Evolutionary conservation across 37 sponge, comb jelly and placozoan species (phyloP).

Genomic region (Petrosia ficiformis): DNA sequence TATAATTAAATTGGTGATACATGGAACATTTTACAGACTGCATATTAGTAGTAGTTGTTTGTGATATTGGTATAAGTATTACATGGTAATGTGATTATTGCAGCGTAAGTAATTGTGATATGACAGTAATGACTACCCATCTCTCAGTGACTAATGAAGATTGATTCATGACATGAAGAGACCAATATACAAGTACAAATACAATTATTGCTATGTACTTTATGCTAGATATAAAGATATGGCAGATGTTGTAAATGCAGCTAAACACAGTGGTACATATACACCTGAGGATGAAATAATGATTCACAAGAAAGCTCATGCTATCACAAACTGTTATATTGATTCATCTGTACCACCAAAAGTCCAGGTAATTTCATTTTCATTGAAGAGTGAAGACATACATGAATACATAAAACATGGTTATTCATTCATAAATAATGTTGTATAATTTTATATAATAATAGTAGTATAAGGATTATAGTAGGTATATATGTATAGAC

Average conservation of each 20-base stretch:
- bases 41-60: too few species aligned
- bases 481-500: neutral
- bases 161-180: neutral
- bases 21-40: too few species aligned
- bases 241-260: constrained; percentile 44
- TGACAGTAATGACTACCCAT: too few species aligned
- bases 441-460: neutral
- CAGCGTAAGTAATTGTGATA: too few species aligned
- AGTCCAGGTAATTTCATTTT: constrained; percentile 47
- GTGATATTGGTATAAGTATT: too few species aligned
- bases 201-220: neutral
- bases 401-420: too few species aligned
- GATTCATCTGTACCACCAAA: constrained; percentile 76
- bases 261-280: constrained; percentile 26
- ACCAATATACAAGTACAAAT: neutral
- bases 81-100: too few species aligned
- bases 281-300: constrained; percentile 68
- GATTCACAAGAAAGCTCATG: constrained; percentile 83
- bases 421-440: neutral
- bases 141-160: too few species aligned
- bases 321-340: constrained; percentile 86
- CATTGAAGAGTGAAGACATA: too few species aligned
- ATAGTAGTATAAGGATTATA: neutral
- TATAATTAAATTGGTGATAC: too few species aligned
- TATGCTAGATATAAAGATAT: constrained; percentile 51